Conservation (phyloP, 2,113 vertebrate genomes). For the Mobula birostris region DNA sequence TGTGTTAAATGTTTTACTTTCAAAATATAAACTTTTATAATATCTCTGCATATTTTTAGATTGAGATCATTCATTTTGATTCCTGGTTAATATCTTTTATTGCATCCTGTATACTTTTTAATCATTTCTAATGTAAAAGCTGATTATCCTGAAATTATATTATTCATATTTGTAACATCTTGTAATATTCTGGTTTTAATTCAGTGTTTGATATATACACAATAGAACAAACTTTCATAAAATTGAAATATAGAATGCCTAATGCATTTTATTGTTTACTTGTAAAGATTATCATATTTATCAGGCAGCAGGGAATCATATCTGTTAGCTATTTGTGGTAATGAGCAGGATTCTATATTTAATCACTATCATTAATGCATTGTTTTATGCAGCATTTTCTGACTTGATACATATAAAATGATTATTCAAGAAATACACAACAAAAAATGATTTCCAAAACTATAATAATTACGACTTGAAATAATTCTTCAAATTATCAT, state of each 20-base stretch:
- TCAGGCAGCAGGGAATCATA: background rate
- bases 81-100: background rate
- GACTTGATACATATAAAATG: background rate
- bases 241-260: background rate
- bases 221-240: background rate
- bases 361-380: background rate
- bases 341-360: background rate
- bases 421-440: background rate
- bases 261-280: constrained; percentile 15
- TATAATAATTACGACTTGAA: constrained; percentile 20
- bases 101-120: background rate
- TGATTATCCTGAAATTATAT: background rate
- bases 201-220: background rate
- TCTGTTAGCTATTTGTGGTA: background rate
- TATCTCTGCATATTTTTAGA: background rate
- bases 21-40: background rate
- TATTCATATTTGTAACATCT: background rate
- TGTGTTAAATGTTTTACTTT: background rate
- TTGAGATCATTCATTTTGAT: background rate
- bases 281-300: background rate
- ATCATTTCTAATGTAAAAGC: background rate
- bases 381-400: background rate
- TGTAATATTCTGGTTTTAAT: background rate
- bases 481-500: background rate
- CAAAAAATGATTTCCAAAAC: background rate